Evolutionary conservation across 2,888 invertebrate genomes (phyloP), one percentile per base, ranked within the genome.

Genomic region (Gonocerus acuteangulatus): DNA sequence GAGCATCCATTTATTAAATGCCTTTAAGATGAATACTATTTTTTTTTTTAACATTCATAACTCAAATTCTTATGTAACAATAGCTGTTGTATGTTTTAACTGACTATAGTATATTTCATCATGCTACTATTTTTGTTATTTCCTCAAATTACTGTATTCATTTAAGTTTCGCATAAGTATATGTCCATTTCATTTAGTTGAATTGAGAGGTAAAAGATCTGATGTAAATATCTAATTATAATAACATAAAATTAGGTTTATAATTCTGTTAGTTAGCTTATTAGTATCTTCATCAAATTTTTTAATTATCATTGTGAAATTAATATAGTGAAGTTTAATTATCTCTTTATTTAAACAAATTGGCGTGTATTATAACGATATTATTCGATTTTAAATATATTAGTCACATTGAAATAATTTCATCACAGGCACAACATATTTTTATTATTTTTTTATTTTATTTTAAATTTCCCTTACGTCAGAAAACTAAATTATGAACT

Each of bases 151-250:
- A 16, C 19, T 48, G 23, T n/a, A n/a, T 9, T 47, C 22, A 23
- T 27, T 44, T 39, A 34, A 15, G 2, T 39, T 49, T n/a, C 23
- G 23, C 11, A 7, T 49, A 11, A n/a, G n/a, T 9, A 7, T 23
- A 21, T 15, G 18, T 16, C 32, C 27, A 27, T 32, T 57, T 47
- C 18, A 22, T 47, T 63, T 63, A 61, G 52, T 63, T 58, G 63
- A 65, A 65, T 61, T 63, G 65, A 65, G 65, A 65, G 65, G 58
- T 65, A 65, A 45, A 65, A 65, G 65, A 65, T 65, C 65, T 65
- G 65, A 65, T 62, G 61, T 62, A 65, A 49, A 62, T 61, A 64
- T 59, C 44, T 62, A 61, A 56, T 34, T 44, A 27, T 61, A 60
- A 57, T 58, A 62, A 62, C 61, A 58, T 36, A 39, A 54, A 54